phyloP scores from a whole-genome alignment of 2,113 vertebrate species.

The Elanus axillaris region DNA sequence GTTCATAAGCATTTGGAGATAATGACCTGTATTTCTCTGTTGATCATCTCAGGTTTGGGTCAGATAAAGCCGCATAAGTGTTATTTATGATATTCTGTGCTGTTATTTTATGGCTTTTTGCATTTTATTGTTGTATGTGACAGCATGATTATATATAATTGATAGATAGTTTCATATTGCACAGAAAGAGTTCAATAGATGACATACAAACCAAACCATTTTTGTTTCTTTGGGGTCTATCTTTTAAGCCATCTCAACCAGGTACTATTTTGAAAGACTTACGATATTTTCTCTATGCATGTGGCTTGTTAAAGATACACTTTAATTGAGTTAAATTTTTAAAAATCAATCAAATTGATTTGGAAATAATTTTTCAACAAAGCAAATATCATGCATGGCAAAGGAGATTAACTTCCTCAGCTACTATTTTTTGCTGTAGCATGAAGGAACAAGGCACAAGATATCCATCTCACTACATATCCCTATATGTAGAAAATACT shows the following conservation, averaged over 20 bases:
- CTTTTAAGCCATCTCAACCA: neutral
- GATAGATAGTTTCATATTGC: constrained; percentile 5
- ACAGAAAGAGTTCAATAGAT: neutral
- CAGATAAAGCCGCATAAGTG: neutral
- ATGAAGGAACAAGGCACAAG: neutral
- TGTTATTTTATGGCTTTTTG: constrained; percentile 19
- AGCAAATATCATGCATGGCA: neutral
- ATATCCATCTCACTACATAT: neutral
- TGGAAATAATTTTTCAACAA: neutral
- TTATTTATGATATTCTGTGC: constrained; percentile 2
- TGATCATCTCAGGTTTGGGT: neutral
- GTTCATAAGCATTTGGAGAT: constrained; percentile 37
- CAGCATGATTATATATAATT: constrained; percentile 34
- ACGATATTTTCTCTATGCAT: neutral
- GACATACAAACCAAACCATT: neutral
- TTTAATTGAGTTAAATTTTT: constrained; percentile 10
- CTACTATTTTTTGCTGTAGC: neutral
- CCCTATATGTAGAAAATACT: neutral
- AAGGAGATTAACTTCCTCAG: neutral
- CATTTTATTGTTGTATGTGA: constrained; percentile 19
- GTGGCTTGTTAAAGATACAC: neutral
- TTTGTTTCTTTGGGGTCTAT: neutral
- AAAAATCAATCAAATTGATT: too few species aligned
- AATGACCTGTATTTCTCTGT: neutral
- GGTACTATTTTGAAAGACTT: neutral